Conservation (phyloP, 2,113 vertebrate genomes). For the Oceanodroma tethys region DNA sequence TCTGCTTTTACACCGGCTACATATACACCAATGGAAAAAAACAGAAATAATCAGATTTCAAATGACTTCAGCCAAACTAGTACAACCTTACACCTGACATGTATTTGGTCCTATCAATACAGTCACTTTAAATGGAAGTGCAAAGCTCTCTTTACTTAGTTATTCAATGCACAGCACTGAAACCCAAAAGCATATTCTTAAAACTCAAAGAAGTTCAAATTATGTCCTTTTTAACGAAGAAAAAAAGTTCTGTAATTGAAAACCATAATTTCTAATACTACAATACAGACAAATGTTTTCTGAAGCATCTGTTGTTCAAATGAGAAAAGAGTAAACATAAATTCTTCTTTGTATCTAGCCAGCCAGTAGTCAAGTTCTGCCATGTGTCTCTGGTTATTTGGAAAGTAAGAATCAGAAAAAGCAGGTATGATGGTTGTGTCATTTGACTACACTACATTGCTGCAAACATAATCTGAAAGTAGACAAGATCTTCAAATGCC, state of each 20-base stretch:
- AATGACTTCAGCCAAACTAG: neutral
- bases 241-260: neutral
- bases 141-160: neutral
- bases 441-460: too few relatives aligned
- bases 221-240: neutral
- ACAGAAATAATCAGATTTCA: neutral
- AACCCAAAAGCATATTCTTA: neutral
- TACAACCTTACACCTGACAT: neutral
- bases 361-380: neutral
- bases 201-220: neutral
- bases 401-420: neutral
- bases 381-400: neutral
- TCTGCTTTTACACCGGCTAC: neutral
- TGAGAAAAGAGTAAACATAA: neutral
- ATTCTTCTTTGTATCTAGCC: neutral
- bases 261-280: neutral
- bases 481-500: neutral
- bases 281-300: neutral
- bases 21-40: neutral
- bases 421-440: rapidly evolving
- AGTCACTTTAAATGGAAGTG: neutral
- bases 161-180: neutral
- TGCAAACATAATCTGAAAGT: neutral
- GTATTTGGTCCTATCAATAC: neutral
- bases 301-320: neutral